Base-by-base conservation (phyloP, 2,113 vertebrate species). In the Podilymbus podiceps region DNA sequence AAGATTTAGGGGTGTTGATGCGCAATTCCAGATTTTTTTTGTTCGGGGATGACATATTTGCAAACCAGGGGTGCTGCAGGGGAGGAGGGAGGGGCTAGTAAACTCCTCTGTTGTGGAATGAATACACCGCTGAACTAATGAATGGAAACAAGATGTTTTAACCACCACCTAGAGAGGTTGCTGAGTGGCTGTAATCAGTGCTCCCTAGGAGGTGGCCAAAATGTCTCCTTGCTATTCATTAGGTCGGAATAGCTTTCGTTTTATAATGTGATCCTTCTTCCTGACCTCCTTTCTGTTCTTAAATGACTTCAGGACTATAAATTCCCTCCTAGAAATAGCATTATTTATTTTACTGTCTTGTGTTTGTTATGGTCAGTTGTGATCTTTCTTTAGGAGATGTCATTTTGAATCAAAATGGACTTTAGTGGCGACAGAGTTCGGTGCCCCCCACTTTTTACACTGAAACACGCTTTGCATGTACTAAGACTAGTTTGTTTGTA, bases 141-240 rank as follows among this genome's bases (percentile, higher is more conserved):
- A 97, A 97, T 96, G 91, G 96, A 96, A 96, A 97, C 97, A 96
- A 97, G 97, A 97, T 96, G 86, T 97, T 95, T 91, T 96, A 87
- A 91, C 94, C 78, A 86, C 94, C 93, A 96, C 91, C 96, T 87
- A 91, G 95, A 88, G 96, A 93, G 94, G 92, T 55, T 88, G 93
- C 94, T 94, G 93, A 96, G 94, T 96, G 93, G 83, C 96, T 94
- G 76, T 91, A 96, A 96, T 95, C 93, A 96, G 69, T 38, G 88
- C 97, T 94, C 97, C 93, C 90, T 95, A 96, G 97, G 97, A 96
- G 96, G 95, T 96, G 97, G 97, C 94, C 97, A 94, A 95, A 96
- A 97, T 95, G 97, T 97, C 97, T 98, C 97, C 93, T 95, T 88
- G 73, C 95, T 95, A 98, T 97, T 97, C 96, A 96, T 93, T 95